These are phyloP conservation scores for Cygnus atratus DNA, from an alignment of 2,113 vertebrate genomes.

Conservation along the genomic window DNA sequence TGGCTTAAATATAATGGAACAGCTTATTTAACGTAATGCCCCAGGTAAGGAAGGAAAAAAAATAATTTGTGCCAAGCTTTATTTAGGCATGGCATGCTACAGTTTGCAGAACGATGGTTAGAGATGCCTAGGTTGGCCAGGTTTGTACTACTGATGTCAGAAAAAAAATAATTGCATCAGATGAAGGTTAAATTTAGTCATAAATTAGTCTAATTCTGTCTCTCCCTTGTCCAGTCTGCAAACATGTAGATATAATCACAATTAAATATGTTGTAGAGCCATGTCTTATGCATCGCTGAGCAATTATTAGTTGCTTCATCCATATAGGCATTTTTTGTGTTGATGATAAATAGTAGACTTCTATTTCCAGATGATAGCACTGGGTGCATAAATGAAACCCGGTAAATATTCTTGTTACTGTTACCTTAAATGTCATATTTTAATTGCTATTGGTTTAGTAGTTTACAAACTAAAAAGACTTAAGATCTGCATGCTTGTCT, in stretches of 20 bases:
- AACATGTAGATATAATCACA: neutral
- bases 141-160: rapidly evolving
- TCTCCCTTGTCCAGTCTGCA: neutral
- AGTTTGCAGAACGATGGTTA: neutral
- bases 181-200: neutral
- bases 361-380: neutral
- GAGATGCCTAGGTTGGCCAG: neutral
- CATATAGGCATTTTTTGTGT: neutral
- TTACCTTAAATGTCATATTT: neutral
- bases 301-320: neutral
- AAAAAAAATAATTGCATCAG: neutral
- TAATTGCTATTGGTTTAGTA: neutral
- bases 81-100: neutral
- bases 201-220: neutral
- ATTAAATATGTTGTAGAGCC: neutral
- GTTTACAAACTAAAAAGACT: neutral
- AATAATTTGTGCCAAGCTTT: neutral
- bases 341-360: neutral
- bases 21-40: neutral
- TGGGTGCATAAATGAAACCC: neutral
- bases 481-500: neutral
- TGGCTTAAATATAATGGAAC: neutral
- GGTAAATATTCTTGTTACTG: neutral
- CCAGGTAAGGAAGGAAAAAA: neutral
- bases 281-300: neutral